Base-by-base conservation (phyloP, 2,113 vertebrate genomes). In the Polypterus bichir region DNA sequence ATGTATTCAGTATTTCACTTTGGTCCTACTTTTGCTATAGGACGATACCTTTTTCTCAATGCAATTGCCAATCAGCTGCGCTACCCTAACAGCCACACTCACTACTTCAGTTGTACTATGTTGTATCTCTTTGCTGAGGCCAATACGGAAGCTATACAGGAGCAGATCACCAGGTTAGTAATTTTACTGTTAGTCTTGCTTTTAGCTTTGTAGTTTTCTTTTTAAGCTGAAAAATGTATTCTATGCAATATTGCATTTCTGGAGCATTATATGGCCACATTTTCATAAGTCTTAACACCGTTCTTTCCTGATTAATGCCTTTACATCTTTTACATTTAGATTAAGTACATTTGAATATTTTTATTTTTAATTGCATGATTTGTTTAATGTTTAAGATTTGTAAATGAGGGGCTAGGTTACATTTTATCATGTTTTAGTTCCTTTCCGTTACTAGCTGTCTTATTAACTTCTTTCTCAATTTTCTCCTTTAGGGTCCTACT, bases 101-200 rank as follows among this genome's bases (percentile, higher is more conserved):
- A 99, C 82, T 99, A 99, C 83, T 99, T 99, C 78, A 99, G 96
- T 74, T 99, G 96, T 72, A 99, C 96, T 73, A 97, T 99, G 96
- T 86, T 99, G 6, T 99, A 99, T 72, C 83, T 99, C 68, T 99
- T 99, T 62, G 96, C 96, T 3, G 96, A 99, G 77, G 96, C 96
- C 72, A 99, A 99, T 74, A 97, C 96, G 0, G 96, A 99, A 81
- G 96, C 96, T 56, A 99, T 99, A 77, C 96, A 99, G 81, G 96
- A 99, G 80, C 96, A 98, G 86, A 92, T 99, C 77, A 98, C 96
- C 57, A 91, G 96, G 96, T 90, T 66, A 81, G 70, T 9, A 27
- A 27, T 27, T 27, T 27, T 27, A 27, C 27, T 27, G 27, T 27
- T 27, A 27, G 27, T 27, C 27, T 27, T 27, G 6, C 8, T 8